Conservation (phyloP, 2,888 invertebrate genomes). For the Dynastes grantii region DNA sequence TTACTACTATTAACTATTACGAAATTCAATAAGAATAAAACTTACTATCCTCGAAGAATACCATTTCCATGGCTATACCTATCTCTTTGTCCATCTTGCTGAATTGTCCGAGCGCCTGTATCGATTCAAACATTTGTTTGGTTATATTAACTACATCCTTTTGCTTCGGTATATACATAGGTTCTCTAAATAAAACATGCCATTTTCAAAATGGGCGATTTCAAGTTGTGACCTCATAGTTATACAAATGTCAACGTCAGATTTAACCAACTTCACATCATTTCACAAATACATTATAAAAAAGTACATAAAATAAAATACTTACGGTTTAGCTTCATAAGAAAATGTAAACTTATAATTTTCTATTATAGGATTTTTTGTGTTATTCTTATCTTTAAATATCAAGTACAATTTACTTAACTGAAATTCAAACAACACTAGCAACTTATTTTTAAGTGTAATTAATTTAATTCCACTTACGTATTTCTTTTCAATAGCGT, state of each 20-base stretch:
- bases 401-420: slow-evolving; percentile 27
- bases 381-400: slow-evolving; percentile 14
- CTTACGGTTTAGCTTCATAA: slow-evolving; percentile 27
- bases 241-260: too few species aligned
- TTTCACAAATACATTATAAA: too few species aligned
- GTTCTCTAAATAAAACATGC: background rate
- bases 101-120: slow-evolving; percentile 10
- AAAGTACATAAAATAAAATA: background rate
- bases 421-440: slow-evolving; percentile 4
- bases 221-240: background rate
- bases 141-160: slow-evolving; percentile 26
- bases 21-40: too few species aligned
- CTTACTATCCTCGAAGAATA: slow-evolving; percentile 27
- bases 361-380: background rate
- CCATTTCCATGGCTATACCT: slow-evolving; percentile 23
- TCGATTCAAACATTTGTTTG: slow-evolving; percentile 13
- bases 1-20: too few species aligned
- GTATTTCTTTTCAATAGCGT: slow-evolving; percentile 23
- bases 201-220: background rate
- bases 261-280: too few species aligned
- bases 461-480: background rate
- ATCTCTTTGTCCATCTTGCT: slow-evolving; percentile 19
- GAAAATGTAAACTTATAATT: slow-evolving; percentile 33
- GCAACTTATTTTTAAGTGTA: background rate
- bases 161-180: background rate